phyloP scores from a whole-genome alignment of 2,797 vertebrate species.

The Glyptemys insculpta region DNA sequence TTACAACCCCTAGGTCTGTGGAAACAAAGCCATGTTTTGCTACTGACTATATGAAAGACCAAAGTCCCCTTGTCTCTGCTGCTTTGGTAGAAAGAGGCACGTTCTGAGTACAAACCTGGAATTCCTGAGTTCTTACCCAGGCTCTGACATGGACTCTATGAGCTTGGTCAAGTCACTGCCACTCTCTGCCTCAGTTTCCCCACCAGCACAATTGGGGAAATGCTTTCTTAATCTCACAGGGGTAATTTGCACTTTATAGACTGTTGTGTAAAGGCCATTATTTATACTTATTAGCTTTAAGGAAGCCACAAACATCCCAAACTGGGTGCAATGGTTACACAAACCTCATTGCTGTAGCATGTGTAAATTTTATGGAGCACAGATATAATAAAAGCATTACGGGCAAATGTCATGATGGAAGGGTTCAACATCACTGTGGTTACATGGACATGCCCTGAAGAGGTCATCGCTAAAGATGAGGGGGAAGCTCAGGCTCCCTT shows the following conservation, averaged over 20 bases:
- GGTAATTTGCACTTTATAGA: rapidly evolving
- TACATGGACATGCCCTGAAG: neutral
- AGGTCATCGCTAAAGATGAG: neutral
- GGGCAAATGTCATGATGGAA: neutral
- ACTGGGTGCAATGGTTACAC: neutral
- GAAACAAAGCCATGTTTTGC: neutral
- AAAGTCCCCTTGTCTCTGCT: neutral
- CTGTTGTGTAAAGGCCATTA: rapidly evolving
- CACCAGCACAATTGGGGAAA: neutral
- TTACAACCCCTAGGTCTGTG: neutral
- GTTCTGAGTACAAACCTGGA: neutral
- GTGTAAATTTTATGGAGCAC: neutral
- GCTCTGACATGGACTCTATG: neutral
- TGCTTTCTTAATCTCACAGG: rapidly evolving
- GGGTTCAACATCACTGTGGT: rapidly evolving
- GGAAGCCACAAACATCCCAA: neutral
- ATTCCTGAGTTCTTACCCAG: rapidly evolving
- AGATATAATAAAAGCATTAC: neutral
- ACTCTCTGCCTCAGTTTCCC: neutral
- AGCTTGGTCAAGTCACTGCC: neutral
- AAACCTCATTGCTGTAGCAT: neutral
- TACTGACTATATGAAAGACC: rapidly evolving
- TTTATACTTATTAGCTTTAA: neutral
- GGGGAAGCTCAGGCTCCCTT: neutral
- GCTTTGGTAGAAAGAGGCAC: rapidly evolving